Base-by-base conservation (phyloP, 1,140 invertebrate genomes). In the Cherax quadricarinatus region DNA sequence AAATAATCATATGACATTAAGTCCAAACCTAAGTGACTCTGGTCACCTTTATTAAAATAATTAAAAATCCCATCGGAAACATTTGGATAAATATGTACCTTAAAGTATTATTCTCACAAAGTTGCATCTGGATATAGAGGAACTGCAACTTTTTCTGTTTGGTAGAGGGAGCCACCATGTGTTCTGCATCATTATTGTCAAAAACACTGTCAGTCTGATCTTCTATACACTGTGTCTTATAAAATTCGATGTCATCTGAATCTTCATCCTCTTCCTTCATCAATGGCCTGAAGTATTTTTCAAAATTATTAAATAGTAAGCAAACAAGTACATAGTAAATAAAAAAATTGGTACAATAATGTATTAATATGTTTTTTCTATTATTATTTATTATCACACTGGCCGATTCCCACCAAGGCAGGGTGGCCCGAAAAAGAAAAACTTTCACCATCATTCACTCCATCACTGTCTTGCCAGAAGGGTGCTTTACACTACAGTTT, bases 111-210 rank as follows among this genome's bases (percentile, higher is more conserved):
- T 96, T 96, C 88, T 96, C 96, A 95, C 96, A 96, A 93, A 96
- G 96, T 94, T 96, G 96, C 96, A 96, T 96, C 95, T 96, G 94
- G 94, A 99, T 99, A 94, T 98, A 99, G 95, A 99, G 97, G 92
- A 97, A 97, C 94, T 98, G 97, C 30, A 95, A 94, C 3, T 94
- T 94, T 79, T 88, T 87, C 30, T 87, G 87, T 57, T 30, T 75
- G 70, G 30, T 10, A 24, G 75, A 86, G n/a, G 83, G 57, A 60
- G 66, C 57, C 57, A 12, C 16, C 18, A 51, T 48, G 3, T 75
- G n/a, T 66, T 41, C 53, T 48, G 16, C 10, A 66, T 79, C 86
- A 18, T 62, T 51, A 12, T 78, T 30, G 82, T 89, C 92, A 79
- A 57, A 79, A 75, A 57, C 57, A 70, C 51, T 24, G 79, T 78